phyloP scores from a whole-genome alignment of 1,140 invertebrate species.

The Drosophila yakuba region DNA sequence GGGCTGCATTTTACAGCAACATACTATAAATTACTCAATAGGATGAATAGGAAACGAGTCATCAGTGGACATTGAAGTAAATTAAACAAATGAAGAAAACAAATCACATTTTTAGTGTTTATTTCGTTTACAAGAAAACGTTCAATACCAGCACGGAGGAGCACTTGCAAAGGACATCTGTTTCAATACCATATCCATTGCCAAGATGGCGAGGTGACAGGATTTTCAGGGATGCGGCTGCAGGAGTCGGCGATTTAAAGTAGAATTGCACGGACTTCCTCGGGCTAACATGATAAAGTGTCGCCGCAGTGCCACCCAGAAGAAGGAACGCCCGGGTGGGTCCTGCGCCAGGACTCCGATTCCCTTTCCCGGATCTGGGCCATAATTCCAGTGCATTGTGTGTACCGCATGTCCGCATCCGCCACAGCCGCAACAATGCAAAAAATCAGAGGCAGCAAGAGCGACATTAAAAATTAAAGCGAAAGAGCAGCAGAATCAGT shows the following conservation, averaged over 20 bases:
- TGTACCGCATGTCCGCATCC: constrained; percentile 40
- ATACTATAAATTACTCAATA: too few relatives aligned
- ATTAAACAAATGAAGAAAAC: too few relatives aligned
- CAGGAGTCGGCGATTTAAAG: constrained; percentile 16
- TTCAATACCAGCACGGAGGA: too few relatives aligned
- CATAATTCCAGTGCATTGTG: constrained; percentile 57
- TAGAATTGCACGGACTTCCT: constrained; percentile 16
- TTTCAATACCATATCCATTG: background rate
- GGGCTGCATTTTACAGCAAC: too few relatives aligned
- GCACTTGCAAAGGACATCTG: too few relatives aligned
- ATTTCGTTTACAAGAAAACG: too few relatives aligned
- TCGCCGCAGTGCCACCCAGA: constrained; percentile 8
- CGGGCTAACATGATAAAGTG: constrained; percentile 33
- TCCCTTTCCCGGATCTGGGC: constrained; percentile 12
- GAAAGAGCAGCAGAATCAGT: background rate
- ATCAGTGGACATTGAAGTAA: too few relatives aligned
- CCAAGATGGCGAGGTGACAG: background rate
- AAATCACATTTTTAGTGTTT: too few relatives aligned
- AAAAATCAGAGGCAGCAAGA: constrained; percentile 1
- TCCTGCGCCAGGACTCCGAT: background rate
- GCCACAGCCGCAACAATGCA: constrained; percentile 15
- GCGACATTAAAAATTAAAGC: background rate
- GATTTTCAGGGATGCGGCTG: background rate
- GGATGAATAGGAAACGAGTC: too few relatives aligned
- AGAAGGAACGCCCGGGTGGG: background rate